Evolutionary conservation across 2,113 vertebrate genomes (phyloP).

Genomic region (Madoqua kirkii): DNA sequence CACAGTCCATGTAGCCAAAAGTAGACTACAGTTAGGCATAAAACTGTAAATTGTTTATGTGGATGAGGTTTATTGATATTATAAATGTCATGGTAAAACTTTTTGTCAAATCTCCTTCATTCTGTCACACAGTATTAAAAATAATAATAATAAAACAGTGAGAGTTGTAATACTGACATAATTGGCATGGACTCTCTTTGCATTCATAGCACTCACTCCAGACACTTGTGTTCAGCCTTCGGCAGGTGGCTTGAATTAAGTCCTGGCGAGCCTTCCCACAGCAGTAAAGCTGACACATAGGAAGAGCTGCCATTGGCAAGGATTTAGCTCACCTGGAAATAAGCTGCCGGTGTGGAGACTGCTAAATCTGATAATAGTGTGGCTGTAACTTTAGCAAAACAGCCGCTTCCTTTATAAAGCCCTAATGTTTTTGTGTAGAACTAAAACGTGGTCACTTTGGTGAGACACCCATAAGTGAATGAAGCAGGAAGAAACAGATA

Average conservation of each 20-base stretch:
- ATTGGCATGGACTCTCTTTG: slow-evolving; percentile 56
- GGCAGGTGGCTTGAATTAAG: slow-evolving; percentile 55
- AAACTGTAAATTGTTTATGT: slow-evolving; percentile 66
- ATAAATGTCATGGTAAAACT: slow-evolving; percentile 71
- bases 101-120: slow-evolving; percentile 52
- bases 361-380: not conserved
- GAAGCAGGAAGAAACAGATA: too few species aligned
- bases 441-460: not conserved
- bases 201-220: not conserved
- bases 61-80: slow-evolving; percentile 71
- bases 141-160: not conserved
- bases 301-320: not conserved
- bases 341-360: not conserved
- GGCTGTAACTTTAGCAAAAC: not conserved
- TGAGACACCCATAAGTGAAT: not conserved
- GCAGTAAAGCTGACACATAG: not conserved
- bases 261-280: not conserved
- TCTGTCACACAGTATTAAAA: slow-evolving; percentile 33
- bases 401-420: not conserved
- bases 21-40: slow-evolving; percentile 67
- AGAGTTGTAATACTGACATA: not conserved
- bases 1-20: slow-evolving; percentile 62
- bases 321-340: slow-evolving; percentile 34
- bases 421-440: not conserved
- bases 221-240: slow-evolving; percentile 34